phyloP scores from a whole-genome alignment of 2,113 vertebrate species.

The Pollimyrus isidori region DNA sequence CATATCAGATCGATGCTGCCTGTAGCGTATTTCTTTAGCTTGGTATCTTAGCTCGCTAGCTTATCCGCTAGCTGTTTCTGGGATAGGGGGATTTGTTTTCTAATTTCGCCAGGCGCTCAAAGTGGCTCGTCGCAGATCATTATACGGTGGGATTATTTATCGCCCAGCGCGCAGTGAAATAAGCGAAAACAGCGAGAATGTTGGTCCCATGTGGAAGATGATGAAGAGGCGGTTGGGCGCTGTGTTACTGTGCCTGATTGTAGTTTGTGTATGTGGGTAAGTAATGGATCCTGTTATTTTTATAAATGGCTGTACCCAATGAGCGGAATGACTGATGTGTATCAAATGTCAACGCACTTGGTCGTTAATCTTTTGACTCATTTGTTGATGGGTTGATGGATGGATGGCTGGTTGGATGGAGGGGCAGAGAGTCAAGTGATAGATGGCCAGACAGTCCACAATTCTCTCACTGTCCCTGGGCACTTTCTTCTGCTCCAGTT shows the following conservation, averaged over 20 bases:
- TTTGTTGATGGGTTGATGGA: not conserved
- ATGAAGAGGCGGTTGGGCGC: constrained; percentile 66
- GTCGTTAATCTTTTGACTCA: not conserved
- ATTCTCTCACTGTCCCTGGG: not conserved
- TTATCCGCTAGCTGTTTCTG: not conserved
- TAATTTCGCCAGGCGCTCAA: not conserved
- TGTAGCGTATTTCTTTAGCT: not conserved
- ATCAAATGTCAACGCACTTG: not conserved
- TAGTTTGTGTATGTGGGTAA: constrained; percentile 68
- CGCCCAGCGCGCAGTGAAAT: constrained; percentile 17
- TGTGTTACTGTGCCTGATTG: constrained; percentile 64
- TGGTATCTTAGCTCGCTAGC: not conserved
- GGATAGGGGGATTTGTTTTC: not conserved
- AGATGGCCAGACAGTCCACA: not conserved
- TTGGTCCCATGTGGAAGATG: constrained; percentile 72
- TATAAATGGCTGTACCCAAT: not conserved
- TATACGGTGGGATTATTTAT: constrained; percentile 8
- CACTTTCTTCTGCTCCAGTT: not conserved
- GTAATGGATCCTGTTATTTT: constrained; percentile 19
- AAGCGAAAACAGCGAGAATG: constrained; percentile 64
- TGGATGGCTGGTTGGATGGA: not conserved
- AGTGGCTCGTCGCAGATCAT: not conserved
- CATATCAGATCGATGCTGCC: not conserved
- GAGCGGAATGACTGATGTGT: not conserved
- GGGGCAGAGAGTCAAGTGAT: not conserved